Evolutionary conservation across 2,888 invertebrate species (phyloP).

Genomic region (Craniophora ligustri): DNA sequence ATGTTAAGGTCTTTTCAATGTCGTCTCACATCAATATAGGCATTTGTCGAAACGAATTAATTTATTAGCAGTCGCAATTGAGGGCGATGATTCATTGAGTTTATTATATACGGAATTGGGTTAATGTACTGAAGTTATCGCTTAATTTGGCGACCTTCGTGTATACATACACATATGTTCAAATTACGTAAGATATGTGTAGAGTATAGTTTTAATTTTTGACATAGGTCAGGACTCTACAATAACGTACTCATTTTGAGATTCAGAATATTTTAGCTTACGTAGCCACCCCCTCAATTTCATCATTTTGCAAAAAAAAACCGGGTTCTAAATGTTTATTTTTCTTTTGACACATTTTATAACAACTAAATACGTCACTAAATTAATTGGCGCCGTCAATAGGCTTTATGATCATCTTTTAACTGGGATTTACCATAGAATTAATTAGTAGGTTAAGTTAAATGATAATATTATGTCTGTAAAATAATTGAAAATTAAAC

Average conservation of each 20-base stretch:
- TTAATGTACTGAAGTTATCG: constrained; percentile 45
- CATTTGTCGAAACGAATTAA: constrained; percentile 45
- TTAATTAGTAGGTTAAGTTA: no score
- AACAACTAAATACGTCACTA: neutral
- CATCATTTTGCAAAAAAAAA: no score
- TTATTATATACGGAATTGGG: constrained; percentile 39
- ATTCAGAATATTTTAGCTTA: no score
- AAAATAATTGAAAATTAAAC: neutral
- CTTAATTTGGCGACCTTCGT: constrained; percentile 32
- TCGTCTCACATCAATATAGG: constrained; percentile 49
- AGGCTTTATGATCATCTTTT: neutral
- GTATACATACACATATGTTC: constrained; percentile 8
- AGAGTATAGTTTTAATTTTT: no score
- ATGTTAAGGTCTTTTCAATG: constrained; percentile 70
- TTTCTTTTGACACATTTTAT: neutral
- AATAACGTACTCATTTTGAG: no score
- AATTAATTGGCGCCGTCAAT: neutral
- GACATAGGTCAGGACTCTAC: no score
- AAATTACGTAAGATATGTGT: constrained; percentile 4
- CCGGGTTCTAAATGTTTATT: no score
- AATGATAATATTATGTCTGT: neutral
- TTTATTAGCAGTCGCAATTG: constrained; percentile 47
- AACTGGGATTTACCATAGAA: constrained; percentile 16
- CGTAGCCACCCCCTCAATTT: no score
- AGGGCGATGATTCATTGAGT: constrained; percentile 41